A percentile compares a stretch with the other conserved stretches of the same genome.
Conservation (phyloP, 1,140 invertebrate genomes). For the Drosophila lacteicornis region DNA sequence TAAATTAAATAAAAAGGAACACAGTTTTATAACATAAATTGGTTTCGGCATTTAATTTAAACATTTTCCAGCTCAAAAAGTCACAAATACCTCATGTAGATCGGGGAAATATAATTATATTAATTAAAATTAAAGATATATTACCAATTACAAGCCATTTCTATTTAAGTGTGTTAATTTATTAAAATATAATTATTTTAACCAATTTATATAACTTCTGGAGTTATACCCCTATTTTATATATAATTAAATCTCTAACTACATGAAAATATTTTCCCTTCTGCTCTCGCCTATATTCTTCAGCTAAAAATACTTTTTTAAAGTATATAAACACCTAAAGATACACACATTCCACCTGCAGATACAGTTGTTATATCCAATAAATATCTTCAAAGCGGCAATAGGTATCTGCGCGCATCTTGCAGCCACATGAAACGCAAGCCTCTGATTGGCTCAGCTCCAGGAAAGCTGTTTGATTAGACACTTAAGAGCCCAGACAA, state of each 20-base stretch:
- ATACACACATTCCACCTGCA: neutral
- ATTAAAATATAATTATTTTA: too few relatives aligned
- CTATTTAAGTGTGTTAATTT: too few relatives aligned
- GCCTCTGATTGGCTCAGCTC: slow-evolving; percentile 31
- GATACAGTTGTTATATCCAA: neutral
- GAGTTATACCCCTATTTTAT: neutral
- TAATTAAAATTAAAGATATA: too few relatives aligned
- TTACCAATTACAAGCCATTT: too few relatives aligned
- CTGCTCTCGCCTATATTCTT: neutral
- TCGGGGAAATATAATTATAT: neutral
- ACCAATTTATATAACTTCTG: too few relatives aligned
- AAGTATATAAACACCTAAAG: neutral
- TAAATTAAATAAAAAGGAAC: too few relatives aligned
- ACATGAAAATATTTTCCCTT: neutral
- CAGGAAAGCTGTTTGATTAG: slow-evolving; percentile 26
- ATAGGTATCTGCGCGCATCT: neutral
- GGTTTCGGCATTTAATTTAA: too few relatives aligned
- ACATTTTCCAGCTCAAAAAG: too few relatives aligned
- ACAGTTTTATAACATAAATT: neutral
- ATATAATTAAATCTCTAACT: neutral
- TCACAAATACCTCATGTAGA: accelerated
- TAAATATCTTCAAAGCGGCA: neutral
- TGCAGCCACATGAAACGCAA: neutral
- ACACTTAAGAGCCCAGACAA: slow-evolving; percentile 1
- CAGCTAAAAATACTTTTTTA: neutral